Evolutionary conservation across 2,888 invertebrate species (phyloP).

Genomic region (Pristionchus japonicus): DNA sequence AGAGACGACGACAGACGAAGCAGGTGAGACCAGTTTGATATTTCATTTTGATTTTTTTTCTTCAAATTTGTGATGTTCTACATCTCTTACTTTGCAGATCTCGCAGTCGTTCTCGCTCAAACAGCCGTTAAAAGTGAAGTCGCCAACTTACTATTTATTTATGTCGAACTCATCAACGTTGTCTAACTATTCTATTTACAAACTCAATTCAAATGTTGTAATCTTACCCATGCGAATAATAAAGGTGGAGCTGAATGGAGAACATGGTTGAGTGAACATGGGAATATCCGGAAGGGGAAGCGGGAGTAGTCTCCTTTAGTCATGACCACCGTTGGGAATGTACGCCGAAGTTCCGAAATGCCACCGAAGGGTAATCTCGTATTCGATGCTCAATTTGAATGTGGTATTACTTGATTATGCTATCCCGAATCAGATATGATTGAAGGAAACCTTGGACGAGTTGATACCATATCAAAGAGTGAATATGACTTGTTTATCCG

Average conservation of each 20-base stretch:
- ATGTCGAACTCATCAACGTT: not conserved
- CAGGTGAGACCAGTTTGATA: not conserved
- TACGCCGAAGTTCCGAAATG: conserved; percentile 74
- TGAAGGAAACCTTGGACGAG: conserved; percentile 67
- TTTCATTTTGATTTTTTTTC: not conserved
- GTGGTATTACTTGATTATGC: conserved; percentile 74
- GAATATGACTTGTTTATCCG: conserved; percentile 96
- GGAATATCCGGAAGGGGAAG: conserved; percentile 31
- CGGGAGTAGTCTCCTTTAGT: not conserved
- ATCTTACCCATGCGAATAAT: conserved; percentile 23
- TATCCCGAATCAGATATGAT: not conserved
- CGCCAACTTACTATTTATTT: not conserved
- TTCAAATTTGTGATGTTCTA: not conserved
- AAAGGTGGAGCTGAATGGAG: not conserved
- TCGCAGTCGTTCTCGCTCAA: conserved; percentile 24
- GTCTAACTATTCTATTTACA: not conserved
- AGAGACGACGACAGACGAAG: conserved; percentile 35
- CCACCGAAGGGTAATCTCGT: conserved; percentile 77
- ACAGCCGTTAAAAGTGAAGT: not conserved
- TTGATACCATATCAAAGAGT: conserved; percentile 61
- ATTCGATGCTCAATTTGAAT: conserved; percentile 79
- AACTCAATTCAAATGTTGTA: not conserved
- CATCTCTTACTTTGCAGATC: not conserved
- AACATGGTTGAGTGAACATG: conserved; percentile 31
- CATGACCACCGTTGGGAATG: conserved; percentile 76